phyloP scores from a whole-genome alignment of 2,113 vertebrate genomes.

The Toxotes chatareus region DNA sequence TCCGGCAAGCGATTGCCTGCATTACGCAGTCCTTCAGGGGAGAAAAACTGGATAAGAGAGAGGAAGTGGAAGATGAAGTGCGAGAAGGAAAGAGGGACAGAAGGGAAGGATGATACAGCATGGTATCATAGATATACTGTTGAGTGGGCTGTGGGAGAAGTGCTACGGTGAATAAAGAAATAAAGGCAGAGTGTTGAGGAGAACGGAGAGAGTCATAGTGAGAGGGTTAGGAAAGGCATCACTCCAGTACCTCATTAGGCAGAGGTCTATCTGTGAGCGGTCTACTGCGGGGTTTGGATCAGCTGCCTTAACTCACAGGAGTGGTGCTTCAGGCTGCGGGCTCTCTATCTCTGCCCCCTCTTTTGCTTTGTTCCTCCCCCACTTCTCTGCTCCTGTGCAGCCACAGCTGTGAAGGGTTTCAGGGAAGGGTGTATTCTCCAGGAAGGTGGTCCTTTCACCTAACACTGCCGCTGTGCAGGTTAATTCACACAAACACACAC shows the following conservation, averaged over 20 bases:
- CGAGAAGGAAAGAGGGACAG: conserved; percentile 8
- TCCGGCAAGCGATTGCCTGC: conserved; percentile 10
- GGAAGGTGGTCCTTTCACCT: conserved; percentile 55
- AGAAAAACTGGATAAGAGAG: conserved; percentile 37
- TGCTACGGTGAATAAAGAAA: conserved; percentile 57
- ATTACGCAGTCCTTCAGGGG: conserved; percentile 48
- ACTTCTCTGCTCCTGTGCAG: conserved; percentile 40
- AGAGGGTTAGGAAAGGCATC: conserved; percentile 63
- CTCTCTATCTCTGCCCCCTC: conserved; percentile 41
- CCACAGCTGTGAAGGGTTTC: conserved; percentile 46
- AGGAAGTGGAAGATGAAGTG: conserved; percentile 14
- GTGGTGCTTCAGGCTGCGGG: conserved; percentile 55
- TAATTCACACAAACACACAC: not conserved
- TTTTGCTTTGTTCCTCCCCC: conserved; percentile 62
- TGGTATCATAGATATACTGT: conserved; percentile 54
- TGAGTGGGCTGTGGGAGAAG: conserved; percentile 69
- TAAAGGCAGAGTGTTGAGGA: conserved; percentile 60
- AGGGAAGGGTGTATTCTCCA: conserved; percentile 43
- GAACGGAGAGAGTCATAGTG: conserved; percentile 45
- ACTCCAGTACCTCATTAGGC: conserved; percentile 72
- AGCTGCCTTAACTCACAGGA: conserved; percentile 62
- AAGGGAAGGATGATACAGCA: conserved; percentile 39
- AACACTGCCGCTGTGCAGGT: conserved; percentile 6
- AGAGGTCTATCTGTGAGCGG: conserved; percentile 59
- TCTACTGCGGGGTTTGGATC: conserved; percentile 54